These are phyloP conservation scores for Acholoe squamosa DNA, from an alignment of 2,888 invertebrate species.

Conservation along the genomic window DNA sequence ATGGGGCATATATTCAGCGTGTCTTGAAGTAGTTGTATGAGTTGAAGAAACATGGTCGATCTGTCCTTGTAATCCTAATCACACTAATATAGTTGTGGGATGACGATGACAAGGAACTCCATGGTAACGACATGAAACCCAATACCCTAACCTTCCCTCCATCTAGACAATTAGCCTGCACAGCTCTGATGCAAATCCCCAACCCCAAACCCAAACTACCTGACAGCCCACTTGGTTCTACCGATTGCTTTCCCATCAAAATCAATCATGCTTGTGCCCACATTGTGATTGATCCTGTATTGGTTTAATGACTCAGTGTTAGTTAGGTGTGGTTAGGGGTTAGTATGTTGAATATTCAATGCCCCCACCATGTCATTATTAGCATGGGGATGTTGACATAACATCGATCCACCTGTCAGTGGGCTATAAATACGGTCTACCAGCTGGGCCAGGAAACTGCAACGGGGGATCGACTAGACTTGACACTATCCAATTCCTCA, in stretches of 20 bases:
- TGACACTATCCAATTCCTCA: too few relatives aligned
- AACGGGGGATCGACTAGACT: too few relatives aligned
- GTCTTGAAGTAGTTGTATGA: too few relatives aligned
- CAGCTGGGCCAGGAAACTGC: background rate
- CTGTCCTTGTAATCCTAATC: too few relatives aligned
- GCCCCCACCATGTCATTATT: conserved; percentile 24
- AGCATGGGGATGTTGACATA: conserved; percentile 39
- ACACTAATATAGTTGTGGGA: too few relatives aligned
- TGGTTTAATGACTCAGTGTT: conserved; percentile 37
- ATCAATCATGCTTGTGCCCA: conserved; percentile 32
- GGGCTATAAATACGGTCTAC: background rate
- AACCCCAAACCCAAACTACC: background rate
- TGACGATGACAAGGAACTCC: too few relatives aligned
- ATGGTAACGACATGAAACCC: too few relatives aligned
- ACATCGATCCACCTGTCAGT: conserved; percentile 39
- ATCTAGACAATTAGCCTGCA: too few relatives aligned
- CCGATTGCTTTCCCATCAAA: conserved; percentile 17
- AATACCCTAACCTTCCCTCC: too few relatives aligned
- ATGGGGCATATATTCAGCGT: too few relatives aligned
- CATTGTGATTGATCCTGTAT: conserved; percentile 17
- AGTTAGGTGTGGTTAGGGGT: background rate
- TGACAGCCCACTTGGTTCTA: background rate
- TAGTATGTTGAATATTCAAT: conserved; percentile 24
- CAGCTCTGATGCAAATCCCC: too few relatives aligned
- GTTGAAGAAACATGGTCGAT: too few relatives aligned